Conservation (phyloP, 2,797 vertebrate genomes). For the Poecile montanus region DNA sequence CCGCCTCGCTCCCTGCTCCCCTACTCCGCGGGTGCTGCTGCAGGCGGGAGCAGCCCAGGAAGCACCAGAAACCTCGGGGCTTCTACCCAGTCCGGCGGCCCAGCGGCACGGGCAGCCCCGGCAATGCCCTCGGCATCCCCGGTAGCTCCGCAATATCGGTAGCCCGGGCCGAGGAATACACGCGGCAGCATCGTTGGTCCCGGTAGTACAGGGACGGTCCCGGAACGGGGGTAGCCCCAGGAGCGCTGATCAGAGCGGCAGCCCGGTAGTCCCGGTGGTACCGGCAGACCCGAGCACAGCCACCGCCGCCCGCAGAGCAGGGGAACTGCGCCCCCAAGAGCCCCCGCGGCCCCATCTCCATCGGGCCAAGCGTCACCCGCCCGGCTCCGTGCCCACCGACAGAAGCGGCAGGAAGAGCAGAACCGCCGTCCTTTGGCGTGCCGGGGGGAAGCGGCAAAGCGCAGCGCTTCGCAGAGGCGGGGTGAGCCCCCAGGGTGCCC, state of each 20-base stretch:
- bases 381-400: not conserved
- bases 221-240: not conserved
- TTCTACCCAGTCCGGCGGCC: not conserved
- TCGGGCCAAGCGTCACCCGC: not conserved
- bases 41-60: not conserved
- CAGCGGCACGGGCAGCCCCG: not conserved
- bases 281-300: not conserved
- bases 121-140: not conserved
- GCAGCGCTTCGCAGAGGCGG: not conserved
- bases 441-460: not conserved
- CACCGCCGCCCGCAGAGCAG: not conserved
- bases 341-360: not conserved
- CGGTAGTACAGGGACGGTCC: not conserved
- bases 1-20: not conserved
- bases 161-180: not conserved
- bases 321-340: slow-evolving; percentile 33
- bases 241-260: not conserved
- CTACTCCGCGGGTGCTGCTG: not conserved
- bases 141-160: not conserved
- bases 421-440: not conserved
- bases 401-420: not conserved
- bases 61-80: not conserved
- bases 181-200: not conserved
- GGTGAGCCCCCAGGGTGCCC: not conserved
- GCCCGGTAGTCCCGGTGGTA: not conserved